Percentiles rank a stretch among this genome's conserved stretches.
Evolutionary conservation across 2,113 vertebrate genomes (phyloP).

Genomic region (Mesoclemmys tuberculata): DNA sequence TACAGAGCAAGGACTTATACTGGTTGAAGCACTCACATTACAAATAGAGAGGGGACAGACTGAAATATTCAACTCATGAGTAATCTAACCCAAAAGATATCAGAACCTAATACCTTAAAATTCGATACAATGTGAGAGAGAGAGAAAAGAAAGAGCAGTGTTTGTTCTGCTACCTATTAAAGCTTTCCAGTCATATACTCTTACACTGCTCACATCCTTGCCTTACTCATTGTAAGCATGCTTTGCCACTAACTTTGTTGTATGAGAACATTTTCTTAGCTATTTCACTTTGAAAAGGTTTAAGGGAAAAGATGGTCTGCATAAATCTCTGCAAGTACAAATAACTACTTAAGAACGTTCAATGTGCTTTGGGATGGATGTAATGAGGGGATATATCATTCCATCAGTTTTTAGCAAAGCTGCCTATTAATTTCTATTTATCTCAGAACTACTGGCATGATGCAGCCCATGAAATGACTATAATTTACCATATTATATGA

Average conservation of each 20-base stretch:
- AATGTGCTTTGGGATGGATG: neutral
- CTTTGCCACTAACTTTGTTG: neutral
- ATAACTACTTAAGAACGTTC: neutral
- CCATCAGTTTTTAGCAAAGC: neutral
- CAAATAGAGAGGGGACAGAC: neutral
- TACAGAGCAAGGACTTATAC: neutral
- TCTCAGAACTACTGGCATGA: neutral
- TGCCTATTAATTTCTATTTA: neutral
- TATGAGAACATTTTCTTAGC: neutral
- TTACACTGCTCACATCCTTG: neutral
- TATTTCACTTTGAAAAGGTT: neutral
- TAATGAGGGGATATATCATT: neutral
- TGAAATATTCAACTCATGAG: neutral
- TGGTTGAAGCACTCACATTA: neutral
- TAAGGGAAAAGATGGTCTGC: neutral
- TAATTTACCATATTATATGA: neutral
- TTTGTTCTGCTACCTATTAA: neutral
- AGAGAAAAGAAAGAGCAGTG: neutral
- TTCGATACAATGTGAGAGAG: neutral
- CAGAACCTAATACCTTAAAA: neutral
- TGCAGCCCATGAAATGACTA: neutral
- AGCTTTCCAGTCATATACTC: neutral
- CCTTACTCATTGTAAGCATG: neutral
- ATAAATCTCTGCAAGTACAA: neutral
- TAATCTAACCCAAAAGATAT: neutral